phyloP scores from a whole-genome alignment of 2,888 invertebrate genomes.

The Syrphus vitripennis region DNA sequence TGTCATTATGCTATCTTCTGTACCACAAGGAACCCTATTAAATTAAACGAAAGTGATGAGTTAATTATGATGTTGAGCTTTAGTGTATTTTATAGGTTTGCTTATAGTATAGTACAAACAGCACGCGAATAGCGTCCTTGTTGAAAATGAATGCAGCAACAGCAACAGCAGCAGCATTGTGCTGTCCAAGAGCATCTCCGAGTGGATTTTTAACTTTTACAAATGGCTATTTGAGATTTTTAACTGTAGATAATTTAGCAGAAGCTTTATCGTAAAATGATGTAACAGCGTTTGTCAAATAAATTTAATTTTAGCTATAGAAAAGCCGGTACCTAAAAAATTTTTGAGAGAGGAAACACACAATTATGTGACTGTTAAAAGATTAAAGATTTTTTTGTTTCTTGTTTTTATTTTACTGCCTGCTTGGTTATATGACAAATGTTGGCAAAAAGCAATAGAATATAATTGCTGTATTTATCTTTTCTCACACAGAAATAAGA shows the following conservation, averaged over 20 bases:
- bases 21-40: constrained; percentile 52
- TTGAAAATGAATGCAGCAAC: background rate
- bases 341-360: constrained; percentile 1
- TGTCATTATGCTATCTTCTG: constrained; percentile 40
- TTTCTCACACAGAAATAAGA: background rate
- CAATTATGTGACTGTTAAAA: constrained; percentile 3
- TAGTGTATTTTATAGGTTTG: constrained; percentile 31
- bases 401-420: background rate
- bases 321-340: background rate
- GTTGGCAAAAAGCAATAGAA: constrained; percentile 1
- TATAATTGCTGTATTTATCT: constrained; percentile 27
- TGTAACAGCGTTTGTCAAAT: constrained; percentile 47
- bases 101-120: background rate
- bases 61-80: constrained; percentile 60
- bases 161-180: background rate
- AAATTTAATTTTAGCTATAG: background rate
- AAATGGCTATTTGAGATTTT: constrained; percentile 41
- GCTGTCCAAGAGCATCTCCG: background rate
- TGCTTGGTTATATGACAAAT: constrained; percentile 12
- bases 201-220: constrained; percentile 43
- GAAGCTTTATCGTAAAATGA: constrained; percentile 35
- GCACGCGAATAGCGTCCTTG: background rate
- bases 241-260: constrained; percentile 47
- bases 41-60: constrained; percentile 65
- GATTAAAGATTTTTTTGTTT: constrained; percentile 17